Conservation (phyloP, 2,888 invertebrate genomes). For the Ormyrus nitidulus region DNA sequence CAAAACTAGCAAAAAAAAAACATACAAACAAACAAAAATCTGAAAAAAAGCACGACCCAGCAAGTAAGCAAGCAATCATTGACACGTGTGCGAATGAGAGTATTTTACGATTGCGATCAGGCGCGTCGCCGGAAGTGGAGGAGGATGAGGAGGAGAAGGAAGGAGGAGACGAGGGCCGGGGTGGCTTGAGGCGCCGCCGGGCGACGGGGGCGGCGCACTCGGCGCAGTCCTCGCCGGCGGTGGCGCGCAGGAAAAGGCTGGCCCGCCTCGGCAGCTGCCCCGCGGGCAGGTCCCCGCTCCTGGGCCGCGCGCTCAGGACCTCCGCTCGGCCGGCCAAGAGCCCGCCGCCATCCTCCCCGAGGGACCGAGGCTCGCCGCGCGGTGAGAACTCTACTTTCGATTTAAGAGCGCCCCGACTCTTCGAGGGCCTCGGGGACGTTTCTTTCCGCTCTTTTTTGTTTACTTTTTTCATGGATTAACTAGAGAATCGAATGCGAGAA, state of each 20-base stretch:
- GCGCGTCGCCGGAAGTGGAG: slow-evolving; percentile 32
- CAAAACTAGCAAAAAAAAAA: too few relatives aligned
- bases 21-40: too few relatives aligned
- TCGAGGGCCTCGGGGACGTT: too few relatives aligned
- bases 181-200: slow-evolving; percentile 7
- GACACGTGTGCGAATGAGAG: too few relatives aligned
- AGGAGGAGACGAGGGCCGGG: slow-evolving; percentile 33
- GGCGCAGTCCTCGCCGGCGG: slow-evolving; percentile 52
- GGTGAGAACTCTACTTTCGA: slow-evolving; percentile 41
- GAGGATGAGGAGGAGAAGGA: slow-evolving; percentile 34
- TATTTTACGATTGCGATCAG: too few relatives aligned
- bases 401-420: background rate
- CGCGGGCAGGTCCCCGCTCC: slow-evolving; percentile 38
- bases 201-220: slow-evolving; percentile 18
- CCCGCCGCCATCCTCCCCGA: slow-evolving; percentile 8
- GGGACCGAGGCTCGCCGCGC: slow-evolving; percentile 46
- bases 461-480: too few relatives aligned
- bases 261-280: slow-evolving; percentile 6
- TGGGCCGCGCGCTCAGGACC: slow-evolving; percentile 31
- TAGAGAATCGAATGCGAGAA: background rate
- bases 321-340: background rate
- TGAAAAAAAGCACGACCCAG: too few relatives aligned
- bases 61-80: too few relatives aligned
- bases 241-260: slow-evolving; percentile 25
- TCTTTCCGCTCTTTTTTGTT: too few relatives aligned